A percentile compares a stretch with the other conserved stretches of the same genome.
Conservation (phyloP, 2,113 vertebrate species). For the Ammodytes dubius region DNA sequence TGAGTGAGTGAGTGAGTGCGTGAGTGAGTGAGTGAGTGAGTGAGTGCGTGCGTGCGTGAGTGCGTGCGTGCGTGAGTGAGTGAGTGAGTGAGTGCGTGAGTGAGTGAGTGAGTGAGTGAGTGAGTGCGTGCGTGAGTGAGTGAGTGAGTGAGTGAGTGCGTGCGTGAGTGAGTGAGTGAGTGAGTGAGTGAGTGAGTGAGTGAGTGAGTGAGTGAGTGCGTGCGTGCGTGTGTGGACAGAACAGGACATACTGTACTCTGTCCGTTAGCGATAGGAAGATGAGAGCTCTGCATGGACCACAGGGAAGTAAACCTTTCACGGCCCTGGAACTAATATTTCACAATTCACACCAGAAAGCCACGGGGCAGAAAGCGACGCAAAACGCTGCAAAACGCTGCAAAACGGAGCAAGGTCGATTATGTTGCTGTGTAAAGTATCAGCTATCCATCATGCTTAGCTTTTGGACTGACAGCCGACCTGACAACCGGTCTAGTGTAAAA, state of each 20-base stretch:
- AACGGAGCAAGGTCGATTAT: slow-evolving; percentile 29
- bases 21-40: too few relatives aligned
- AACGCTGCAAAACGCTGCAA: slow-evolving; percentile 33
- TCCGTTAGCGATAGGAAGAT: slow-evolving; percentile 34
- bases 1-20: too few relatives aligned
- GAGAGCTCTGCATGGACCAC: slow-evolving; percentile 39
- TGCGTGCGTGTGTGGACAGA: too few relatives aligned
- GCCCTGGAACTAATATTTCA: slow-evolving; percentile 61
- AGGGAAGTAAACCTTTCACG: slow-evolving; percentile 38
- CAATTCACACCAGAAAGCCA: slow-evolving; percentile 63
- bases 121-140: too few relatives aligned
- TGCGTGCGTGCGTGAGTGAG: too few relatives aligned
- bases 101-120: too few relatives aligned
- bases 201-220: too few relatives aligned
- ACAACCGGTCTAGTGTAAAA: slow-evolving; percentile 20
- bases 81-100: too few relatives aligned
- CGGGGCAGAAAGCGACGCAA: slow-evolving; percentile 39
- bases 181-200: too few relatives aligned
- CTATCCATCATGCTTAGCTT: slow-evolving; percentile 41
- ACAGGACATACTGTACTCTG: slow-evolving; percentile 13
- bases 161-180: too few relatives aligned
- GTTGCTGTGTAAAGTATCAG: slow-evolving; percentile 33
- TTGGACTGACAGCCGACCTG: slow-evolving; percentile 56
- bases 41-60: too few relatives aligned
- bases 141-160: too few relatives aligned